Evolutionary conservation across 2,888 invertebrate genomes (phyloP), one percentile per base, ranked within the genome.

Genomic region (Agrotis segetum): DNA sequence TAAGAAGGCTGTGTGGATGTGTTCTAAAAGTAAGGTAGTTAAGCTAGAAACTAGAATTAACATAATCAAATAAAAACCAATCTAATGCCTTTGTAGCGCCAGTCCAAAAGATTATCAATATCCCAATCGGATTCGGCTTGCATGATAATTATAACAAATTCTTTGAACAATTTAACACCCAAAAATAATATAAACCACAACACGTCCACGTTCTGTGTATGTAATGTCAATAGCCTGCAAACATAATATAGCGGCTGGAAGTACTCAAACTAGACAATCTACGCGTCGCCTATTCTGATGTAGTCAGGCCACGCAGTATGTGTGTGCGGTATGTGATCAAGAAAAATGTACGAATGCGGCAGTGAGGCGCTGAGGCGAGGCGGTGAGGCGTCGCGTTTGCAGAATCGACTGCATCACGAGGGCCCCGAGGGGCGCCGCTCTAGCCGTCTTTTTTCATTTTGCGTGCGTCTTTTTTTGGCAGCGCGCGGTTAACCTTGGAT

Each of bases 391-490:
- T 90, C 81, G 84, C 85, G 92, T 89, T 90, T 92, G 94, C 93
- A 92, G 92, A 92, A 83, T 86, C 86, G 88, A 88, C 90, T 95
- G 96, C 95, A 94, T 86, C 91, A 89, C 88, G 92, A 92, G 92
- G 92, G 90, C 91, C 92, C 93, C 90, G 89, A 91, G 94, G 93
- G 91, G 95, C 92, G 91, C 93, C 91, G 91, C 92, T 94, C 94
- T 94, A 93, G 93, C 94, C 93, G 92, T 94, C 94, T 93, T 95
- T 94, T 94, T 95, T 93, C 92, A 94, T 95, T 95, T 94, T 93
- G 96, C 94, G 95, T 95, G 95, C 94, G 96, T 96, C 96, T 96
- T 96, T 96, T 96, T 96, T 96, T 95, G 96, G 96, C 96, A 95
- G 91, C 95, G 95, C 94, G 94, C 92, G 93, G 93, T 93, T 96